A percentile compares a stretch with the other conserved stretches of the same genome.
phyloP scores from a whole-genome alignment of 2,797 vertebrate genomes.

The Oreochromis grahami region DNA sequence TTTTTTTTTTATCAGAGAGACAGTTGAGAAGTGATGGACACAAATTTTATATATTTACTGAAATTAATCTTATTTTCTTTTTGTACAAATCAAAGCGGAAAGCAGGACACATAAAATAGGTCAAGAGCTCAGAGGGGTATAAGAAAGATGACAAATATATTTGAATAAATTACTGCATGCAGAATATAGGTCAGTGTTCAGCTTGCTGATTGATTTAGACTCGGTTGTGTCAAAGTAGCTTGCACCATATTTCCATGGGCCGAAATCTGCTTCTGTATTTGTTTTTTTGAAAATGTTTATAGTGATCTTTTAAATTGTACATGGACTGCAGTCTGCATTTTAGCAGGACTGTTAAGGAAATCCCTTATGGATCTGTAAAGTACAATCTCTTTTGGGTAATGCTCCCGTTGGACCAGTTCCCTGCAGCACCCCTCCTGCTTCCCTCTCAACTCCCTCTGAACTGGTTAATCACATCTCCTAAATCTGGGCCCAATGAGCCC shows the following conservation, averaged over 20 bases:
- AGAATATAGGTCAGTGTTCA: background rate
- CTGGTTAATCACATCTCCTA: slow-evolving; percentile 63
- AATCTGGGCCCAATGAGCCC: slow-evolving; percentile 48
- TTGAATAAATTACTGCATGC: slow-evolving; percentile 12
- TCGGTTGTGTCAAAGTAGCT: background rate
- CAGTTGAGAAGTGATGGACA: background rate
- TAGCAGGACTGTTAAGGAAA: background rate
- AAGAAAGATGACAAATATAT: slow-evolving; percentile 6
- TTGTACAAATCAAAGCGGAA: background rate
- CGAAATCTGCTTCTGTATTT: background rate
- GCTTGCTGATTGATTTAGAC: background rate
- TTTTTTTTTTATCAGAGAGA: background rate
- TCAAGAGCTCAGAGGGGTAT: background rate
- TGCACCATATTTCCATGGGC: background rate
- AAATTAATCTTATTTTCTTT: background rate
- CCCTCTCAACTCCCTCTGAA: slow-evolving; percentile 53
- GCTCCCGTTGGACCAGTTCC: slow-evolving; percentile 32
- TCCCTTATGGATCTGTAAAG: slow-evolving; percentile 12
- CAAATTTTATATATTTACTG: background rate
- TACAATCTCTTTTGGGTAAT: slow-evolving; percentile 34
- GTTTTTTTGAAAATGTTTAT: background rate
- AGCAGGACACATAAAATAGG: background rate
- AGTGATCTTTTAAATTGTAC: background rate
- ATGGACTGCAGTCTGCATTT: background rate
- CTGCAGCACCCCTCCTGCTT: slow-evolving; percentile 16